Base-by-base conservation (phyloP, 2,888 invertebrate species). In the Selenia dentaria region DNA sequence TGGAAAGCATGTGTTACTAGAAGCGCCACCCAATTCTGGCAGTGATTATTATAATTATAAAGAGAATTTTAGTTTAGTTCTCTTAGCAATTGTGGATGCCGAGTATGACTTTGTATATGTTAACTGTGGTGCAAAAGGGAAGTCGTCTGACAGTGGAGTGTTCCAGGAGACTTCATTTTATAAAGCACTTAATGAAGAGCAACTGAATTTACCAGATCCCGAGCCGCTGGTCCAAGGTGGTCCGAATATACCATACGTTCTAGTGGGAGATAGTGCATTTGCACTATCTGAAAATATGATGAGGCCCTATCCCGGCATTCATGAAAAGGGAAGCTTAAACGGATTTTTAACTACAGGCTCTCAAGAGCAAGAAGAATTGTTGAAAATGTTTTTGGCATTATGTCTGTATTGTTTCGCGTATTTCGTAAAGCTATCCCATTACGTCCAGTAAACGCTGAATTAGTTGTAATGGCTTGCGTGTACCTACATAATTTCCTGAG, bases 221-320 rank as follows among this genome's bases (percentile, higher is more conserved):
- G 42, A 40, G 6, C 54, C 59, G 47, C 47, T 61, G 43, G n/a
- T 10, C 49, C 53, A 38, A 57, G 31, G 46, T 43, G 51, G 51
- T 24, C 54, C 53, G 10, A 47, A 51, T 44, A 26, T 57, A 45
- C 54, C 59, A 28, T 59, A 49, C 45, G 56, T 56, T 31, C 28
- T 54, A 10, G 49, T 59, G 37, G 64, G 70, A 61, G 73, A 74
- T 62, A 55, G 61, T 32, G 50, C 55, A 9, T 47, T 50, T 49
- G 49, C 52, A 28, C 34, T 55, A 26, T 28, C 50, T 18, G 56
- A 57, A 55, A 62, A 61, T 33, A 50, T 54, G 44, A 57, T 64
- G 62, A 61, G 51, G 54, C 59, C 55, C 16, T 61, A 56, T 54
- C 48, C 50, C 28, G 49, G 55, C 38, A 47, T 34, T 54, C 54